A percentile compares a stretch with the other conserved stretches of the same genome.
These are phyloP conservation scores for Hybognathus amarus DNA, from an alignment of 2,797 vertebrate species.

Conservation along the genomic window DNA sequence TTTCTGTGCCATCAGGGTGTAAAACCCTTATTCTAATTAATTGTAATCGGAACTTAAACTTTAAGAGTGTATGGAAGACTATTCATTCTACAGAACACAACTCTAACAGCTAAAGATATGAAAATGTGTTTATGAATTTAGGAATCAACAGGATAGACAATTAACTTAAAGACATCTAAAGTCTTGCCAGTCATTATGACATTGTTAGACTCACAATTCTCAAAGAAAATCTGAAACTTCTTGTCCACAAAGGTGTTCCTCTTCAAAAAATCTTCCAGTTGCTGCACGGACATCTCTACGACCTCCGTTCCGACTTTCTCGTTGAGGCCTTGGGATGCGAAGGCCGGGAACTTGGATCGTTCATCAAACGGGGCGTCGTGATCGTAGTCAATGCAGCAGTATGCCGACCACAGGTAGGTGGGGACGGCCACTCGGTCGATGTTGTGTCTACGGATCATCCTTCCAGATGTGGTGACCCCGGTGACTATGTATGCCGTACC, in stretches of 20 bases:
- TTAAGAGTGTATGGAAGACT: no score
- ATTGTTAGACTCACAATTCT: slow-evolving; percentile 65
- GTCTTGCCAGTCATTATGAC: slow-evolving; percentile 6
- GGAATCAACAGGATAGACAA: neutral
- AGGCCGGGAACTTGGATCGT: slow-evolving; percentile 55
- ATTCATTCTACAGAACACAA: neutral
- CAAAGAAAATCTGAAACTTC: slow-evolving; percentile 74
- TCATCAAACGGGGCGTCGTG: slow-evolving; percentile 49
- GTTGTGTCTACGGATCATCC: slow-evolving; percentile 56
- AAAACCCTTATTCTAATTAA: neutral
- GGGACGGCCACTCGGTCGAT: slow-evolving; percentile 53
- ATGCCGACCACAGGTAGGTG: slow-evolving; percentile 57
- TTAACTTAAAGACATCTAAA: neutral
- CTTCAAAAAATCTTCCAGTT: slow-evolving; percentile 74
- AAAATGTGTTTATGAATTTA: slow-evolving; percentile 3
- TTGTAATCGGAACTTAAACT: neutral
- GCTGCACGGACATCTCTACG: slow-evolving; percentile 66
- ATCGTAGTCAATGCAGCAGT: slow-evolving; percentile 56
- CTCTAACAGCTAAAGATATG: neutral
- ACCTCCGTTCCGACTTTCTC: slow-evolving; percentile 63
- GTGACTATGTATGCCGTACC: slow-evolving; percentile 55
- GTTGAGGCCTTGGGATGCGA: slow-evolving; percentile 70
- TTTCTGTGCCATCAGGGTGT: neutral
- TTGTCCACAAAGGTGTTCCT: slow-evolving; percentile 67
- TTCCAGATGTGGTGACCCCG: slow-evolving; percentile 50